These are phyloP conservation scores for Allolobophora icterica DNA, from an alignment of 2,888 invertebrate genomes.

Conservation along the genomic window DNA sequence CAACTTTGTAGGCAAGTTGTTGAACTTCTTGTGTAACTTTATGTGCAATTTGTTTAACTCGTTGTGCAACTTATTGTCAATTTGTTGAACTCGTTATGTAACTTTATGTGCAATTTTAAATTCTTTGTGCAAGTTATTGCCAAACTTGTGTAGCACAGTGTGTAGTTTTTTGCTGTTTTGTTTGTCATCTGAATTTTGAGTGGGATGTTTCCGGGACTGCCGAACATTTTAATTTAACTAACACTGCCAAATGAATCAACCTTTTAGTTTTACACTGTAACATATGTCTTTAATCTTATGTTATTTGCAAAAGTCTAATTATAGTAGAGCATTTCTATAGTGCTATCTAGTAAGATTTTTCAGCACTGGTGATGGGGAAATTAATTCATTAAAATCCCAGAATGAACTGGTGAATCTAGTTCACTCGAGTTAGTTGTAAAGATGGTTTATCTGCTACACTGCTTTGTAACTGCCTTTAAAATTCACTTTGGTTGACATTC, in stretches of 20 bases:
- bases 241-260: too few relatives aligned
- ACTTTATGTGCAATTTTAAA: too few relatives aligned
- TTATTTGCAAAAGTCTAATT: neutral
- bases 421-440: neutral
- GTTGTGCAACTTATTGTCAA: too few relatives aligned
- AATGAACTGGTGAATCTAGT: neutral
- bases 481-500: neutral
- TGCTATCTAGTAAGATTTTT: neutral
- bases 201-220: too few relatives aligned
- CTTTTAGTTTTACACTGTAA: too few relatives aligned
- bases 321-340: too few relatives aligned
- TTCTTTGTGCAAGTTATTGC: neutral
- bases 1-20: too few relatives aligned
- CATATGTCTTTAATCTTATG: too few relatives aligned
- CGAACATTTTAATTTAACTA: neutral
- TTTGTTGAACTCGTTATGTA: too few relatives aligned
- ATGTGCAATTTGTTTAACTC: too few relatives aligned
- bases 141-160: neutral
- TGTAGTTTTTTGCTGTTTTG: neutral
- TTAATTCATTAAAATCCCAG: neutral
- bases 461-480: neutral
- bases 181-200: neutral
- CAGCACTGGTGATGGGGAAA: neutral
- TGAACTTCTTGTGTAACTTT: too few relatives aligned
- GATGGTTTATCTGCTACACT: neutral